Base-by-base conservation (phyloP, 2,888 invertebrate genomes). In the Orchesellides sinensis region DNA sequence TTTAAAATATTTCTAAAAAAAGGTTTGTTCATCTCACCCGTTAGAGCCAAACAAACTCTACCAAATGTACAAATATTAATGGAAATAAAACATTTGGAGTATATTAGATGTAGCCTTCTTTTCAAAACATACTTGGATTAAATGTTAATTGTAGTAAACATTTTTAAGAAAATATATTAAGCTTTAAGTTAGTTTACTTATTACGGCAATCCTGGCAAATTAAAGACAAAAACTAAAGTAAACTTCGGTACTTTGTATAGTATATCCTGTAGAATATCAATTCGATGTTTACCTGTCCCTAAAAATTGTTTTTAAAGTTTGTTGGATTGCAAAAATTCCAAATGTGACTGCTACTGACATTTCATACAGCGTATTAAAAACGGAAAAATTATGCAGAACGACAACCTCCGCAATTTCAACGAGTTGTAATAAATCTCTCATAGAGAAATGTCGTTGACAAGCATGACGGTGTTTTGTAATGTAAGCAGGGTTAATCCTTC, bases 401-500 rank as follows among this genome's bases (percentile, higher is more conserved):
- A 77, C 45, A 47, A 77, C 17, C 66, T 25, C 54, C 5, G 47
- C 21, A 47, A 21, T 47, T 65, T 65, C 25, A 65, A 65, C 40
- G 65, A 23, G 14, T 40, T 40, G 45, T 66, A 47, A 66, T 54
- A 54, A 54, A 54, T 54, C 25, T 21, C 14, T 25, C 23, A 25
- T 25, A 54, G 23, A 25, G 25, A 54, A 19, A 49, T 54, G 54
- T 54, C 23, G 25, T 14, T 54, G 54, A 54, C 54, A 54, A 25
- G 25, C 40, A 40, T 40, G 40, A 40, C n/a, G 40, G n/a, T n/a
- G n/a, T n/a, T n/a, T n/a, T 40, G 40, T 40, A 40, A 14, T 40
- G 40, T 40, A 40, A 40, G 40, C n/a, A n/a, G 40, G 40, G 19
- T 27, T 72, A 77, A 77, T 77, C 77, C 68, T 77, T 47, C 49